Base-by-base conservation (phyloP, 2,113 vertebrate genomes). In the Columbina picui region DNA sequence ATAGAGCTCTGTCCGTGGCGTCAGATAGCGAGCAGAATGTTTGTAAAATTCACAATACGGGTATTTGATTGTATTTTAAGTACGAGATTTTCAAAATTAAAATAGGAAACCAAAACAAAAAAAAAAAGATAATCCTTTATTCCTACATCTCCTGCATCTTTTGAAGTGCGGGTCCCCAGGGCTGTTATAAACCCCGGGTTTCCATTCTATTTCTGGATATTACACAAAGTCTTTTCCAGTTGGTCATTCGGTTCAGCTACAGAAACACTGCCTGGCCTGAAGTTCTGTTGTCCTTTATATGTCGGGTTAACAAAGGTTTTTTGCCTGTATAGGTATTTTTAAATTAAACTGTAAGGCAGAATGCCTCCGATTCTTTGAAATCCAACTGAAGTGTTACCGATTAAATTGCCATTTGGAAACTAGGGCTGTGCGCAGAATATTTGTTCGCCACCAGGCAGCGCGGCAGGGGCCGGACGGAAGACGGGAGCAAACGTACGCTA, bases 11-110 rank as follows among this genome's bases (percentile, higher is more conserved):
- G 96, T 96, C 83, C 84, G 7, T 84, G 34, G 95, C 93, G 93
- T 95, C 96, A 96, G 96, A 92, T 60, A 8, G 92, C 9, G 49
- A 97, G 85, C 59, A 27, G 94, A 97, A 96, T 96, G 97, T 97
- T 90, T 94, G 83, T 97, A 84, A 79, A 95, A 97, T 95, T 80
- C 80, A 79, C 94, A 93, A 97, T 98, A 97, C 97, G 97, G 97
- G 96, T 98, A 97, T 96, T 93, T 95, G 95, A 96, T 97, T 95
- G 90, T 97, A 94, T 96, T 97, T 92, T 89, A 80, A 87, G 83
- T 91, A 92, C 77, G 55, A 94, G 87, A 70, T 91, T 89, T 74
- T 16, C 30, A 45, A 81, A 89, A 68, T 0, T 23, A 25, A 84
- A 71, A 39, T 34, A 77, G 68, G 59, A 55, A 32, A 68, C n/a